Evolutionary conservation across 1,140 invertebrate genomes (phyloP).

Genomic region (Rhopalosiphum maidis): DNA sequence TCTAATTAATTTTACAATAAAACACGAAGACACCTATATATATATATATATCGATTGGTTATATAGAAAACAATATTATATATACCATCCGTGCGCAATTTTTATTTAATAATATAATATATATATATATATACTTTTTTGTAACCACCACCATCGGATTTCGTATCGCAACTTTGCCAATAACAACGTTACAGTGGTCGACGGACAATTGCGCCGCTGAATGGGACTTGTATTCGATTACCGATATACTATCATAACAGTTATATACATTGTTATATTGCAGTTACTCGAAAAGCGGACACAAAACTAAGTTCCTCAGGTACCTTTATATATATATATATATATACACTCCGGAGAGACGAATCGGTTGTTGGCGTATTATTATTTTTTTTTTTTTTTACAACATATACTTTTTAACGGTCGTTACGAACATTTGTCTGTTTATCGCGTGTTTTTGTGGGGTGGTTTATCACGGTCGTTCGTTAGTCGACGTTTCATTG

Average conservation of each 20-base stretch:
- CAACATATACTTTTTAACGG: neutral
- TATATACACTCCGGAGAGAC: neutral
- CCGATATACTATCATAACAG: neutral
- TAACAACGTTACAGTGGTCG: neutral
- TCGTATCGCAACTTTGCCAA: neutral
- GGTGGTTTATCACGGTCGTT: neutral
- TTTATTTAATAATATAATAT: conserved; percentile 14
- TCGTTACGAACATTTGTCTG: conserved; percentile 5
- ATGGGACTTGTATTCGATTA: neutral
- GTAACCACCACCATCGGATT: neutral
- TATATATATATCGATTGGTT: neutral
- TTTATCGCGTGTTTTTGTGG: neutral
- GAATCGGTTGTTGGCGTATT: neutral
- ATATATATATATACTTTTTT: neutral
- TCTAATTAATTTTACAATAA: too few relatives aligned
- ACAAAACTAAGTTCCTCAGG: neutral
- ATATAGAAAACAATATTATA: neutral
- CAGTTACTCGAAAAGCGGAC: neutral
- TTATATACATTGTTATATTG: neutral
- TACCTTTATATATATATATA: neutral
- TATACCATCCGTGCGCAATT: neutral
- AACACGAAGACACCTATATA: too few relatives aligned
- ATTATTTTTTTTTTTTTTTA: neutral
- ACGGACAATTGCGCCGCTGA: neutral
- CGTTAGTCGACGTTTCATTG: neutral